phyloP scores from a whole-genome alignment of 1,140 invertebrate genomes.

The Belonocnema kinseyi region DNA sequence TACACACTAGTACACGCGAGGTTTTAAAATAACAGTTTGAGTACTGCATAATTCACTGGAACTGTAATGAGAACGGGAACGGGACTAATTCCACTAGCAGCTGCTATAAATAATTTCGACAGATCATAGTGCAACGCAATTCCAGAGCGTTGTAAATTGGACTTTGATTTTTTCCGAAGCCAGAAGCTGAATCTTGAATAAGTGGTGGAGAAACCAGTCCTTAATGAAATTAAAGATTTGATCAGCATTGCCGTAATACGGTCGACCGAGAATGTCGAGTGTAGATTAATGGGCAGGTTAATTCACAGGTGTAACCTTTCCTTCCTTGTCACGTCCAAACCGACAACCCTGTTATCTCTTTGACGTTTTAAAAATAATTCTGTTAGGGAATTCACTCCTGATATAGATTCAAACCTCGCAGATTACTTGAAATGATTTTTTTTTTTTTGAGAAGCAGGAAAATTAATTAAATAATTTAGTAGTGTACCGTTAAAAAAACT shows the following conservation, averaged over 20 bases:
- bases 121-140: constrained; percentile 17
- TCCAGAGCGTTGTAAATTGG: constrained; percentile 15
- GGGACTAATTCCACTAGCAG: constrained; percentile 13
- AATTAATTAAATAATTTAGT: no score
- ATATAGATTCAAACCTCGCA: no score
- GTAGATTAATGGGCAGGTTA: constrained; percentile 28
- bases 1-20: background rate
- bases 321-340: background rate
- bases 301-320: constrained; percentile 29
- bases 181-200: constrained; percentile 15
- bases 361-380: background rate
- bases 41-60: background rate
- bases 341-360: background rate
- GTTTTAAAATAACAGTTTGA: constrained; percentile 3
- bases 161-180: background rate
- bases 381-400: no score
- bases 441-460: no score
- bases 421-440: no score
- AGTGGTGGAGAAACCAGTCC: background rate
- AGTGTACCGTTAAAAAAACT: no score
- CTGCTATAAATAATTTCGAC: constrained; percentile 30
- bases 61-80: constrained; percentile 1
- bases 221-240: constrained; percentile 28
- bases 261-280: constrained; percentile 2
- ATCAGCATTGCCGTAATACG: constrained; percentile 19